Evolutionary conservation across 2,888 invertebrate genomes (phyloP).

Genomic region (Cryptocheilus praepositus): DNA sequence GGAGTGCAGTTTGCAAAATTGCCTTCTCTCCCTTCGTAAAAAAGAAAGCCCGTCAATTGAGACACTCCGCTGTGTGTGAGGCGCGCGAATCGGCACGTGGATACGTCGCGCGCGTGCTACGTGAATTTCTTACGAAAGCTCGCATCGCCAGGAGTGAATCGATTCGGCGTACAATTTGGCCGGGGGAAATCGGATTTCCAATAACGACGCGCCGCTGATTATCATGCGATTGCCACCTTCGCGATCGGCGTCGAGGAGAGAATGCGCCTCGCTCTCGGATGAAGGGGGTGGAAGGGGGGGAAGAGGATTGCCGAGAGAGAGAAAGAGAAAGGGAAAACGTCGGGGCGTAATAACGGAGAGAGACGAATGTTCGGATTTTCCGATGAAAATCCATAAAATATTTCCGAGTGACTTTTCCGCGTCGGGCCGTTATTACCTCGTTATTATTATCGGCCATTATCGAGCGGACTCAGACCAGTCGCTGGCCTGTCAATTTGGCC

Average conservation of each 20-base stretch:
- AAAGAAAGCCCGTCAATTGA: neutral
- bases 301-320: too few relatives aligned
- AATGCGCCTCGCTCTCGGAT: neutral
- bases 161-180: conserved; percentile 51
- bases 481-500: conserved; percentile 15
- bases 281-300: too few relatives aligned
- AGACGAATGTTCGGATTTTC: conserved; percentile 25
- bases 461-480: too few relatives aligned
- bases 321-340: conserved; percentile 10
- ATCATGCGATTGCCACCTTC: conserved; percentile 54
- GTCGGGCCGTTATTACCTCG: conserved; percentile 39
- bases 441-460: conserved; percentile 38
- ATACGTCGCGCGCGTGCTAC: conserved; percentile 27
- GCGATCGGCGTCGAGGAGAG: conserved; percentile 29
- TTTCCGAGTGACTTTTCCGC: conserved; percentile 28
- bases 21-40: too few relatives aligned
- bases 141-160: conserved; percentile 41
- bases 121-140: conserved; percentile 43
- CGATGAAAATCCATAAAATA: conserved; percentile 50
- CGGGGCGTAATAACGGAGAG: conserved; percentile 13
- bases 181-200: conserved; percentile 54
- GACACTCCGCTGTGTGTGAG: neutral
- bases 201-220: conserved; percentile 55
- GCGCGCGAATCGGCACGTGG: conserved; percentile 21
- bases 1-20: too few relatives aligned